These are phyloP conservation scores for Platyrinchus mystaceus DNA, from an alignment of 2,797 vertebrate genomes.

Conservation along the genomic window DNA sequence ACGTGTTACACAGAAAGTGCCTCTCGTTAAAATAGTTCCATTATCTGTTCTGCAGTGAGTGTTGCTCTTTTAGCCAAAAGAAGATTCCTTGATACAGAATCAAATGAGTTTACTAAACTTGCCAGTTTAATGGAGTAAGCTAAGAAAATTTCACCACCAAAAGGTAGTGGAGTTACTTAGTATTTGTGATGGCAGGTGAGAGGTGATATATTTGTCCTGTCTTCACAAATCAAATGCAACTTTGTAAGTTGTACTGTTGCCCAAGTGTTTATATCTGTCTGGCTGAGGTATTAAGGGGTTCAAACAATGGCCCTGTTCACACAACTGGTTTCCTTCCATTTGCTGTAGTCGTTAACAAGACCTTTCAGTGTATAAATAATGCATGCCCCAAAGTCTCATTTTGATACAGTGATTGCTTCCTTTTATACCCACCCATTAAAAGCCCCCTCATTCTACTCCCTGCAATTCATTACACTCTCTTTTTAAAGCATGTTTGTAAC, in stretches of 20 bases:
- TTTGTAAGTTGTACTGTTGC: neutral
- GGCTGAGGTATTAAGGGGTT: neutral
- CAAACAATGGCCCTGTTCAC: slow-evolving; percentile 28
- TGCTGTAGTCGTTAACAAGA: slow-evolving; percentile 6
- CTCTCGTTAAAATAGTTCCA: neutral
- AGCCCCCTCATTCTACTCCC: neutral
- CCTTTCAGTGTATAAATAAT: neutral
- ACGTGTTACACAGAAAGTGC: rapidly evolving
- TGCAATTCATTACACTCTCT: neutral
- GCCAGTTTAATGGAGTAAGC: neutral
- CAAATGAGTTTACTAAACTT: neutral
- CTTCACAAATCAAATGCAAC: neutral
- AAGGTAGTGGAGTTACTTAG: neutral
- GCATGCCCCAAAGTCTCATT: slow-evolving; percentile 7
- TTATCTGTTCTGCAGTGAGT: neutral
- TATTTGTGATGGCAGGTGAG: neutral
- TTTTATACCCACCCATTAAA: neutral
- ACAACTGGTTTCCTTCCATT: neutral
- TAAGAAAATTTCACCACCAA: neutral
- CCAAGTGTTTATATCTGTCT: neutral
- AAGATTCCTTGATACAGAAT: neutral
- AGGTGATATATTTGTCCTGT: neutral
- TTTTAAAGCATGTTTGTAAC: neutral
- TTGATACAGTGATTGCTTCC: neutral
- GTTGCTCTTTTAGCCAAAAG: neutral